Percentiles rank a stretch among this genome's conserved stretches.
These are phyloP conservation scores for Eilema griseolum DNA, from an alignment of 2,888 invertebrate species.

Conservation along the genomic window DNA sequence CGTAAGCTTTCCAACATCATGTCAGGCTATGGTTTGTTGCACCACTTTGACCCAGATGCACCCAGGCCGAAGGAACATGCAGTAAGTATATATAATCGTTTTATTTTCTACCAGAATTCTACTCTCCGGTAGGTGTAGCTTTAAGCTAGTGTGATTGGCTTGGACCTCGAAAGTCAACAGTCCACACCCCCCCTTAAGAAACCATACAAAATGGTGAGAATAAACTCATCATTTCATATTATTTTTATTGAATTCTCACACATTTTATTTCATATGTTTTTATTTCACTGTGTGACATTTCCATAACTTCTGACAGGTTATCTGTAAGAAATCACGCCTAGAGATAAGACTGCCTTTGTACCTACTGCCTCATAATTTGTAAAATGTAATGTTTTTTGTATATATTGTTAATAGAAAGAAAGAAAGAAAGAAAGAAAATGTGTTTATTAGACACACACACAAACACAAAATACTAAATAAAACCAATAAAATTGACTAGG, in stretches of 20 bases:
- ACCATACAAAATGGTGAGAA: neutral
- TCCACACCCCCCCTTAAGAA: neutral
- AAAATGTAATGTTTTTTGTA: no score
- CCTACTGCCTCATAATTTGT: no score
- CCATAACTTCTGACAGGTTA: no score
- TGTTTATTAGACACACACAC: no score
- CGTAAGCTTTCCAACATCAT: constrained; percentile 94
- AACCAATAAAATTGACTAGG: no score
- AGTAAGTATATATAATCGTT: constrained; percentile 61
- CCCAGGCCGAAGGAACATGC: constrained; percentile 87
- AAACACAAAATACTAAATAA: no score
- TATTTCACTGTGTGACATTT: no score
- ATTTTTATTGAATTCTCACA: neutral
- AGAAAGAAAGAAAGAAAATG: no score
- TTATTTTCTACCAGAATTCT: neutral
- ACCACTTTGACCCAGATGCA: constrained; percentile 92
- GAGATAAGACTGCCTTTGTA: no score
- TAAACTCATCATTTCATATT: neutral
- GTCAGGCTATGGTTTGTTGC: constrained; percentile 92
- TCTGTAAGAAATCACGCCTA: no score
- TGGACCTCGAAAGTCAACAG: neutral
- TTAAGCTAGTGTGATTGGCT: neutral
- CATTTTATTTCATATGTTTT: no score
- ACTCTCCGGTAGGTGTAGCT: neutral
- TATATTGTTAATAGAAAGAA: no score